These are phyloP conservation scores for Graptemys geographica DNA, from an alignment of 2,797 vertebrate genomes.

Conservation along the genomic window DNA sequence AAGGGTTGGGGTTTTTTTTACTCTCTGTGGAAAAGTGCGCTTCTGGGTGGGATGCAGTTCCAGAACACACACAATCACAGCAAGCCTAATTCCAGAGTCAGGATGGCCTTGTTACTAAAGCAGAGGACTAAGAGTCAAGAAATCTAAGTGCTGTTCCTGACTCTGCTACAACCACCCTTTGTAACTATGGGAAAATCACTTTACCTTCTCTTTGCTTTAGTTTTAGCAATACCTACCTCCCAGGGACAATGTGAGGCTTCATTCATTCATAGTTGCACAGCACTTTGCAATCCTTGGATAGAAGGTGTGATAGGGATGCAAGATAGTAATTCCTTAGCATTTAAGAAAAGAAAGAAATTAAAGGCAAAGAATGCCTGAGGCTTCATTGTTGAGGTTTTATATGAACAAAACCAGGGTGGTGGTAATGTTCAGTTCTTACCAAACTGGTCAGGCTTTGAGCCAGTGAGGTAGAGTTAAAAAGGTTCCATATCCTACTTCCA, in stretches of 20 bases:
- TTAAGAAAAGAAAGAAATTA: background rate
- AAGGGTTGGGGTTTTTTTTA: background rate
- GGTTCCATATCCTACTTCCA: constrained; percentile 21
- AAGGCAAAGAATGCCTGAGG: background rate
- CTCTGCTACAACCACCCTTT: constrained; percentile 3
- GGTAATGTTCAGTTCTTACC: background rate
- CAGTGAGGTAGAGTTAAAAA: constrained; percentile 28
- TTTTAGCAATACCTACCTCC: background rate
- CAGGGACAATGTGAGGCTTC: background rate
- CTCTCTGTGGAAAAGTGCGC: background rate
- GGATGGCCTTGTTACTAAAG: constrained; percentile 29
- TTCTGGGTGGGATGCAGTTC: background rate
- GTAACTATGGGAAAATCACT: background rate
- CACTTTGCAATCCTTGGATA: background rate
- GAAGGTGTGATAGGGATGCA: background rate
- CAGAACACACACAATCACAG: background rate
- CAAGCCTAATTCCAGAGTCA: constrained; percentile 6
- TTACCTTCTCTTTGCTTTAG: background rate
- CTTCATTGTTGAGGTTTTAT: background rate
- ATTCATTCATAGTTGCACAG: background rate
- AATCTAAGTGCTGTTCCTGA: background rate
- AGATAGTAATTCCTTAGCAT: background rate
- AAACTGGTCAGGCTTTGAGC: constrained; percentile 5
- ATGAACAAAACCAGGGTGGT: background rate
- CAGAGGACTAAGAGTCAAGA: background rate